These are phyloP conservation scores for Drosophila ezoana DNA, from an alignment of 2,888 invertebrate genomes.

Conservation along the genomic window DNA sequence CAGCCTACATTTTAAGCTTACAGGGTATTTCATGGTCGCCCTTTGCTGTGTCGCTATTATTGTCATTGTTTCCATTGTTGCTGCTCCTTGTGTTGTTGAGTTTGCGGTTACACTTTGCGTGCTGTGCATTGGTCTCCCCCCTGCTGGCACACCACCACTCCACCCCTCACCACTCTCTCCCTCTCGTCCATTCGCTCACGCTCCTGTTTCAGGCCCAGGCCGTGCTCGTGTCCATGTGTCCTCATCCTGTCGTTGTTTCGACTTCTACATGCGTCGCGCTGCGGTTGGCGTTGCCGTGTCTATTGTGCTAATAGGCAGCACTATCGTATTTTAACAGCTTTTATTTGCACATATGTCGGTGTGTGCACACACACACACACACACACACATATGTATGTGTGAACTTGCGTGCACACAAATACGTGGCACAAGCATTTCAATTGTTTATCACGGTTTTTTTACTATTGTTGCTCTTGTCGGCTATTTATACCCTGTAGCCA, in stretches of 20 bases:
- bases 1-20: neutral
- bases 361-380: neutral
- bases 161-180: neutral
- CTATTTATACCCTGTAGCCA: slow-evolving; percentile 18
- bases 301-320: slow-evolving; percentile 80
- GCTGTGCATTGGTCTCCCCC: slow-evolving; percentile 44
- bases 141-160: slow-evolving; percentile 4
- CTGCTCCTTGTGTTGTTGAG: slow-evolving; percentile 67
- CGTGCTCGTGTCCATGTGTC: slow-evolving; percentile 16
- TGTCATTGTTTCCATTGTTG: slow-evolving; percentile 65
- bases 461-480: slow-evolving; percentile 24
- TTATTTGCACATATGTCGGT: slow-evolving; percentile 67
- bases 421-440: slow-evolving; percentile 45
- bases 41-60: slow-evolving; percentile 46
- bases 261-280: slow-evolving; percentile 62
- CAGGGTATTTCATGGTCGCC: slow-evolving; percentile 30
- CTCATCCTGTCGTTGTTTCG: slow-evolving; percentile 32
- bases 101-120: slow-evolving; percentile 80
- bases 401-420: slow-evolving; percentile 22
- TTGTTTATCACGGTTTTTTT: slow-evolving; percentile 47
- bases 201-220: slow-evolving; percentile 3
- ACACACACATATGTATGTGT: neutral
- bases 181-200: no score
- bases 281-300: slow-evolving; percentile 57
- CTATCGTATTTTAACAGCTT: slow-evolving; percentile 81